Evolutionary conservation across 2,113 vertebrate species (phyloP).

Genomic region (Lasiurus cinereus): DNA sequence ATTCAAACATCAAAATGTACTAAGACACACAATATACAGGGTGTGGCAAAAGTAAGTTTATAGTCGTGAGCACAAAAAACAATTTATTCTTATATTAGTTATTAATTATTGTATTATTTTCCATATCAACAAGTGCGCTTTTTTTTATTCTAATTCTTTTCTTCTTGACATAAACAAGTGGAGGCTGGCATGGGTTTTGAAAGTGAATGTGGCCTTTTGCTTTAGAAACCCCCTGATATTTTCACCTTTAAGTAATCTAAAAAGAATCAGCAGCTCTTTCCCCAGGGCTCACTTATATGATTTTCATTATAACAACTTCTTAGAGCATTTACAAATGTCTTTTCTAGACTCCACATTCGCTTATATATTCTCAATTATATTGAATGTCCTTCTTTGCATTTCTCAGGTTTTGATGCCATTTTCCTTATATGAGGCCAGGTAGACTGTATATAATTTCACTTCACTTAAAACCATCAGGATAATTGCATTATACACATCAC

Average conservation of each 20-base stretch:
- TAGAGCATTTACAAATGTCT: background rate
- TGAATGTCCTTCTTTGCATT: constrained; percentile 34
- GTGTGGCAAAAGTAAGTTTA: background rate
- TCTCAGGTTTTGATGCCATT: constrained; percentile 44
- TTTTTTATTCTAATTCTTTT: background rate
- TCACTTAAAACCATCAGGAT: constrained; percentile 67
- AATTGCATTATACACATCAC: constrained; percentile 59
- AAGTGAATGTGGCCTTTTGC: constrained; percentile 41
- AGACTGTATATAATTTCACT: constrained; percentile 57
- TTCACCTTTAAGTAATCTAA: constrained; percentile 33
- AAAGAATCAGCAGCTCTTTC: constrained; percentile 30
- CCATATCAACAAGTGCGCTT: background rate
- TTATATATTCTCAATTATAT: constrained; percentile 57
- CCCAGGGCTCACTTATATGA: background rate
- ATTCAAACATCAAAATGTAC: background rate
- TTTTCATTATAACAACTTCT: constrained; percentile 51
- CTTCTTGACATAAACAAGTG: background rate
- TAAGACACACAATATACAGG: background rate
- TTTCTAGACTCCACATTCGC: background rate
- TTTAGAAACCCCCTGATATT: constrained; percentile 55
- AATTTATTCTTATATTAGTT: background rate
- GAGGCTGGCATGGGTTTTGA: background rate
- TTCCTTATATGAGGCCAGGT: constrained; percentile 46
- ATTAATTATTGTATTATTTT: background rate
- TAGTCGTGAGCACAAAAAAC: background rate